Conservation (phyloP, 2,113 vertebrate species). For the Glaucomys volans region DNA sequence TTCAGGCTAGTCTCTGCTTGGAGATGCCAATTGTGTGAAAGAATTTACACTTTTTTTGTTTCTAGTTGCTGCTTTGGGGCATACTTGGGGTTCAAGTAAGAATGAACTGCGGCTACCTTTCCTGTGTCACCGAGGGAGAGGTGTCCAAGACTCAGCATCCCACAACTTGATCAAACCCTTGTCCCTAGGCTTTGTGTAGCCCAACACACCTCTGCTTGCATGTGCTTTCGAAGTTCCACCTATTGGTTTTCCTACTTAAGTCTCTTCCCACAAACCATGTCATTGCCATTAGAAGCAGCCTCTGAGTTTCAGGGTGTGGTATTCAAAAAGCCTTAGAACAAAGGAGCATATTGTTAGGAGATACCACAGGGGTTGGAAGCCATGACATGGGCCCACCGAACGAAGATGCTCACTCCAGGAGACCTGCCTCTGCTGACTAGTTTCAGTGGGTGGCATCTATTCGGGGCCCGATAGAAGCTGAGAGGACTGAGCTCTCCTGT, state of each 20-base stretch:
- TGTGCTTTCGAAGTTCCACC: not conserved
- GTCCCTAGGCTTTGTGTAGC: not conserved
- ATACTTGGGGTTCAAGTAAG: not conserved
- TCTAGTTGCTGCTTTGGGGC: not conserved
- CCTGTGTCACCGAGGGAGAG: not conserved
- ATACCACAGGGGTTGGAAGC: not conserved
- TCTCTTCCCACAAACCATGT: not conserved
- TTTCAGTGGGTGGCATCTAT: constrained; percentile 1
- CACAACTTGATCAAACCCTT: not conserved
- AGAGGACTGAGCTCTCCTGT: not conserved
- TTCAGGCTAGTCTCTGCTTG: not conserved
- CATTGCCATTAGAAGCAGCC: not conserved
- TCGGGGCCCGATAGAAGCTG: not conserved
- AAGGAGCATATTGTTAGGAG: not conserved
- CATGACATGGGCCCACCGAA: not conserved
- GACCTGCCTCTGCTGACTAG: not conserved
- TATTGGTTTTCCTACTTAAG: constrained; percentile 36
- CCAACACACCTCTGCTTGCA: not conserved
- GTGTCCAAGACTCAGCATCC: not conserved
- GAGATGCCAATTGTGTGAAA: not conserved
- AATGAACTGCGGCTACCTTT: not conserved
- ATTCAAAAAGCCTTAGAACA: not conserved
- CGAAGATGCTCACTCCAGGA: not conserved
- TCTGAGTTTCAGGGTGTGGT: not conserved
- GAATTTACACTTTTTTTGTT: not conserved